phyloP scores from a whole-genome alignment of 2,113 vertebrate species.

The Prionailurus bengalensis region DNA sequence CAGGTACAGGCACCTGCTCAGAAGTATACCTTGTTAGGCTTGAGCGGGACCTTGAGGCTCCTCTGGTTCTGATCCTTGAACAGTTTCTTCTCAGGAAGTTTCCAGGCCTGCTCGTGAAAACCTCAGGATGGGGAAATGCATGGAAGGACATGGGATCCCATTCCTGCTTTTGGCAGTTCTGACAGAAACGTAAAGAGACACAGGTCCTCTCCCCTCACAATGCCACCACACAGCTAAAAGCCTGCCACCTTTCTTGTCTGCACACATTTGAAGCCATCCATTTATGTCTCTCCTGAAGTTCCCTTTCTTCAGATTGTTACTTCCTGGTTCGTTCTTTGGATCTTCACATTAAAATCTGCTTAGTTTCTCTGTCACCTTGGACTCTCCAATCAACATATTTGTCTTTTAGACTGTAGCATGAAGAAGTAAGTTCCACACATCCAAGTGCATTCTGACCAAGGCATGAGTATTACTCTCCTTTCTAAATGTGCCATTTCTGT shows the following conservation, averaged over 20 bases:
- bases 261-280: neutral
- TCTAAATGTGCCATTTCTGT: neutral
- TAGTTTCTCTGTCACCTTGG: neutral
- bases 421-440: neutral
- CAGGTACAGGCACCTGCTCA: neutral
- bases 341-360: neutral
- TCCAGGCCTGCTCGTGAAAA: neutral
- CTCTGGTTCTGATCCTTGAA: fast-evolving
- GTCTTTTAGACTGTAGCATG: neutral
- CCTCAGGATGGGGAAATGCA: neutral
- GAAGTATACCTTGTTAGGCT: neutral
- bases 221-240: fast-evolving
- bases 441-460: neutral
- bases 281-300: neutral
- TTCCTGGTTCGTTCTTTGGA: neutral
- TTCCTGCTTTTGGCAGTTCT: neutral
- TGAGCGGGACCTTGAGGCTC: neutral
- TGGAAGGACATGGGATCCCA: fast-evolving
- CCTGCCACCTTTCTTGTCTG: neutral
- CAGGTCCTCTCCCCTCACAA: neutral
- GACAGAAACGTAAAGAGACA: neutral
- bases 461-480: neutral
- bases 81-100: neutral
- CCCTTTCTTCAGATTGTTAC: neutral
- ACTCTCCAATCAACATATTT: neutral